Conservation (phyloP, 2,888 invertebrate genomes). For the Chymomyza procnemis region DNA sequence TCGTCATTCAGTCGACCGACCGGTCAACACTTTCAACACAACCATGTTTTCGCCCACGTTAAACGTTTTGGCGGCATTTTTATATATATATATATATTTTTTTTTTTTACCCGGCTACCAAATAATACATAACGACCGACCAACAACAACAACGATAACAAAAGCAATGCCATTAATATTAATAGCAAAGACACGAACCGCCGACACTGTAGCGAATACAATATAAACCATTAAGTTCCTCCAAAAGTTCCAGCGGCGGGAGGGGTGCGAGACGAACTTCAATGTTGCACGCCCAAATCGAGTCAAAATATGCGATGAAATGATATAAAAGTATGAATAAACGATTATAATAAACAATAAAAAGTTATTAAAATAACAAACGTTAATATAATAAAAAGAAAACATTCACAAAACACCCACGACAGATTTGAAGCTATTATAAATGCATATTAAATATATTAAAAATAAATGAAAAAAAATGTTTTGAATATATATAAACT, state of each 20-base stretch:
- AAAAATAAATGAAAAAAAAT: constrained; percentile 34
- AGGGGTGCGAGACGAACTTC: neutral
- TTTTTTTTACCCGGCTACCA: constrained; percentile 36
- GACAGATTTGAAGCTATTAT: constrained; percentile 52
- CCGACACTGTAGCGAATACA: neutral
- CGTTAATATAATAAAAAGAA: constrained; percentile 6
- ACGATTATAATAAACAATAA: constrained; percentile 2
- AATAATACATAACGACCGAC: constrained; percentile 13
- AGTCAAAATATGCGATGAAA: neutral
- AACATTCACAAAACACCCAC: constrained; percentile 21
- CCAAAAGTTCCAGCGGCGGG: neutral
- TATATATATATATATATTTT: no score
- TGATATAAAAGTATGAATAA: neutral
- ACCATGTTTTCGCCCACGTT: constrained; percentile 60
- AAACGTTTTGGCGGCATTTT: constrained; percentile 24
- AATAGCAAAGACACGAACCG: constrained; percentile 45
- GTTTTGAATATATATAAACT: constrained; percentile 24
- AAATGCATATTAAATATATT: constrained; percentile 61
- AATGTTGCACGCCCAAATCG: neutral
- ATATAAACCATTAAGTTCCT: neutral
- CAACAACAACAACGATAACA: neutral
- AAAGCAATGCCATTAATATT: constrained; percentile 56
- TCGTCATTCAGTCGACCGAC: neutral
- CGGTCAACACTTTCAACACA: constrained; percentile 65
- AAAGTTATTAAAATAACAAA: constrained; percentile 22